A percentile compares a stretch with the other conserved stretches of the same genome.
Evolutionary conservation across 2,888 invertebrate species (phyloP).

Genomic region (Parnassius apollo): DNA sequence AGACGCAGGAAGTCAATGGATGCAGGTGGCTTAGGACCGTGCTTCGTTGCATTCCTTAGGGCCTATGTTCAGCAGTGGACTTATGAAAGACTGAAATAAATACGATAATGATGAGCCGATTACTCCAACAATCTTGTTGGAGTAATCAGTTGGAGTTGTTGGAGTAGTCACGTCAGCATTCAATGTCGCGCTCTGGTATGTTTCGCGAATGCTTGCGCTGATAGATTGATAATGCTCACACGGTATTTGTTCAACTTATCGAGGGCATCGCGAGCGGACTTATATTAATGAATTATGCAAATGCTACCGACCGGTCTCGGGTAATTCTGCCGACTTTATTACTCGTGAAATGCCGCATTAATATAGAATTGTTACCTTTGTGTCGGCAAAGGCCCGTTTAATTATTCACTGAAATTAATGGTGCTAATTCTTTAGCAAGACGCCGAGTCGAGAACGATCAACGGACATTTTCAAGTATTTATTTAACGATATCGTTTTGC

Average conservation of each 20-base stretch:
- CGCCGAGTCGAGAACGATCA: constrained; percentile 32
- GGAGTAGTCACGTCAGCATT: no score
- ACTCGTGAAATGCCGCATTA: constrained; percentile 59
- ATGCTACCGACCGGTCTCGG: constrained; percentile 51
- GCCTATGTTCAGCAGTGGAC: no score
- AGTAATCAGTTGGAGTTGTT: no score
- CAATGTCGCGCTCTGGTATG: not conserved
- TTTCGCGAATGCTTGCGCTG: constrained; percentile 3
- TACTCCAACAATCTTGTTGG: no score
- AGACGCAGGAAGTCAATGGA: no score
- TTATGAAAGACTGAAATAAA: no score
- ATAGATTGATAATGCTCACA: constrained; percentile 21
- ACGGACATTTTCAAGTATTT: constrained; percentile 31
- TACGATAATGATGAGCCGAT: no score
- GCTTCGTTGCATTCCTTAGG: no score
- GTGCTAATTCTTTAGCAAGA: constrained; percentile 36
- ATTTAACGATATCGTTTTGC: constrained; percentile 19
- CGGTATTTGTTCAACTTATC: constrained; percentile 57
- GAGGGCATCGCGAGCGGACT: constrained; percentile 65
- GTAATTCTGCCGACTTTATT: constrained; percentile 55
- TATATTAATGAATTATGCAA: constrained; percentile 76
- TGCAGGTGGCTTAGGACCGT: no score
- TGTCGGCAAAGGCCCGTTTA: constrained; percentile 38
- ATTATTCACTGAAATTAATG: constrained; percentile 38
- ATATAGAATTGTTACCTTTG: constrained; percentile 47